Evolutionary conservation across 2,113 vertebrate species (phyloP), one percentile per base, ranked within the genome.

Genomic region (Microcebus lehilahytsara): DNA sequence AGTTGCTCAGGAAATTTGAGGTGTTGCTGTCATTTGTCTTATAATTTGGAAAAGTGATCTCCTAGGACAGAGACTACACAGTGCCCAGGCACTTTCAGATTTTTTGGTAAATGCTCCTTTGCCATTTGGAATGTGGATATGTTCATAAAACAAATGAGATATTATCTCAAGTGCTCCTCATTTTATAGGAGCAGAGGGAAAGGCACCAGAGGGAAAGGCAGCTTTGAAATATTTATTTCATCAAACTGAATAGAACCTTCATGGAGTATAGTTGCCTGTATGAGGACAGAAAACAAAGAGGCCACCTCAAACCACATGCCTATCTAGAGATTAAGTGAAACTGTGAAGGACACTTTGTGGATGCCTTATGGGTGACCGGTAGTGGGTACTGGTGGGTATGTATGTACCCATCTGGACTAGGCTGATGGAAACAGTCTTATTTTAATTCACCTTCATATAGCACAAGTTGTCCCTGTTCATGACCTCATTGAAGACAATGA

Each of bases 341-440:
- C 96, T 92, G 69, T 95, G 80, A 96, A 58, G 84, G 86, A 81
- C 27, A 62, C 34, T 84, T 37, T 87, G 37, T 93, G 75, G 46
- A 77, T 92, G 96, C 96, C 97, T 97, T 96, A 96, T 85, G 85
- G 83, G 87, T 89, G 92, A 62, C 89, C 66, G 42, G 60, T 83
- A 69, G 27, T 67, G 69, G 58, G 11, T 53, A 2, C 86, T 81
- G 87, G 80, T 67, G 49, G 86, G 37, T 74, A 30, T 49, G 20
- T 23, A 32, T 23, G 1, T 20, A 60, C 79, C 89, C 67, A 37
- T 75, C 67, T 74, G 80, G 67, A 56, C 10, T 16, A 92, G 60
- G 80, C 84, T 78, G 64, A 17, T 46, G 58, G 89, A 62, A 72
- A 25, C 53, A 71, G 51, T 78, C 92, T 77, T 80, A 0, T 74